These are phyloP conservation scores for Lochmaea crataegi DNA, from an alignment of 2,888 invertebrate genomes.

Conservation along the genomic window DNA sequence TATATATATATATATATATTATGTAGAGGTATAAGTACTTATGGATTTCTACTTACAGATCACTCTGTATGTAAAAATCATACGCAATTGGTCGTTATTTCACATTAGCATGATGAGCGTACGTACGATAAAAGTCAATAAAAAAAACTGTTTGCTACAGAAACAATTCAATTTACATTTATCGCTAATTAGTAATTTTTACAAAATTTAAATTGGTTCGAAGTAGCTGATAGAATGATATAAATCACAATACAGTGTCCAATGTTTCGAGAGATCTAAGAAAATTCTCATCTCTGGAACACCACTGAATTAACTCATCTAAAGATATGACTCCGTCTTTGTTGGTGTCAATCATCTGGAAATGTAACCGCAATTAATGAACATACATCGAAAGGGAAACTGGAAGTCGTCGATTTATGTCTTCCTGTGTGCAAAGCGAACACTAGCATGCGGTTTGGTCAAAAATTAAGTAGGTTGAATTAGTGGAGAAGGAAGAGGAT, in stretches of 20 bases:
- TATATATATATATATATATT: no score
- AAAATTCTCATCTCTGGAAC: slow-evolving; percentile 77
- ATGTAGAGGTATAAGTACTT: not conserved
- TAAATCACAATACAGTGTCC: slow-evolving; percentile 80
- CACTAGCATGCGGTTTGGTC: no score
- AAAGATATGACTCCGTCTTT: slow-evolving; percentile 84
- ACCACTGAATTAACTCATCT: slow-evolving; percentile 84
- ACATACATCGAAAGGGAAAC: no score
- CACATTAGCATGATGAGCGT: not conserved
- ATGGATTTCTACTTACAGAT: no score
- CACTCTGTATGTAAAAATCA: not conserved
- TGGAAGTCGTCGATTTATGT: no score
- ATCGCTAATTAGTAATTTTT: not conserved
- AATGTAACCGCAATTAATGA: no score
- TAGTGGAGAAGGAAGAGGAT: no score
- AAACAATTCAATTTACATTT: not conserved
- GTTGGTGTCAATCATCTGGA: slow-evolving; percentile 82
- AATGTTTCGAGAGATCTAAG: slow-evolving; percentile 77
- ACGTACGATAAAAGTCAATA: not conserved
- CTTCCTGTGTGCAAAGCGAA: no score
- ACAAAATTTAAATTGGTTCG: slow-evolving; percentile 21
- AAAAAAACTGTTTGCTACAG: not conserved
- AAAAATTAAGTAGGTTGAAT: no score
- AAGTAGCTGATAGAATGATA: slow-evolving; percentile 23
- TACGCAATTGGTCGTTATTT: not conserved